These are phyloP conservation scores for Ptychobarbus kaznakovi DNA, from an alignment of 2,797 vertebrate genomes.

Conservation along the genomic window DNA sequence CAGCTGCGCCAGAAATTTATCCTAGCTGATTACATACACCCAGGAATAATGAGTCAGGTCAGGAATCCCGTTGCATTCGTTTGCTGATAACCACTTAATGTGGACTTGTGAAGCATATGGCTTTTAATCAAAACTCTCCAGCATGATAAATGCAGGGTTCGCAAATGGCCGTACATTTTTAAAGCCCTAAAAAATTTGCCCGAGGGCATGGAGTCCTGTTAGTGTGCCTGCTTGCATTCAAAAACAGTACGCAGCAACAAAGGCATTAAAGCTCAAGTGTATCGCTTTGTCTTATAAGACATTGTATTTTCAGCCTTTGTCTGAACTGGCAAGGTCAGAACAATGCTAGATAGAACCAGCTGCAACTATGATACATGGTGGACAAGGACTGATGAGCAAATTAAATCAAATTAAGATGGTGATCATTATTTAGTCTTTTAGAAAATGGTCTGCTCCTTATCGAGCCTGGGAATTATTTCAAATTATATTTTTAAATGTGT, in stretches of 20 bases:
- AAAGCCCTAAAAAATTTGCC: conserved; percentile 32
- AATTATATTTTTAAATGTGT: neutral
- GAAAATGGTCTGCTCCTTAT: neutral
- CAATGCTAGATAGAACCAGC: neutral
- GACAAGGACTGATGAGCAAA: neutral
- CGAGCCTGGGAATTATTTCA: neutral
- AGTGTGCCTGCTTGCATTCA: conserved; percentile 13
- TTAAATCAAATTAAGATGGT: neutral
- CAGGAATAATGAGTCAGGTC: conserved; percentile 36
- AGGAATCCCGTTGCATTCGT: conserved; percentile 13
- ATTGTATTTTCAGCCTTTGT: neutral
- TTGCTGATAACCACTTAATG: conserved; percentile 41
- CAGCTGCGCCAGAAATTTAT: conserved; percentile 24
- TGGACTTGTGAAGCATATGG: conserved; percentile 19
- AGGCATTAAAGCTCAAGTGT: neutral
- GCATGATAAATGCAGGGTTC: conserved; percentile 32
- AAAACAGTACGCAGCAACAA: neutral
- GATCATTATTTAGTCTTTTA: neutral
- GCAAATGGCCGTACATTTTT: conserved; percentile 33
- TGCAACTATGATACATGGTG: neutral
- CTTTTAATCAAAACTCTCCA: conserved; percentile 38
- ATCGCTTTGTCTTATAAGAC: neutral
- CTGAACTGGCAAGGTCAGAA: conserved; percentile 11
- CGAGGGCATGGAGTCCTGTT: conserved; percentile 8
- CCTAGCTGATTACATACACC: conserved; percentile 31